Conservation (phyloP, 2,888 invertebrate species). For the Zele albiditarsus region DNA sequence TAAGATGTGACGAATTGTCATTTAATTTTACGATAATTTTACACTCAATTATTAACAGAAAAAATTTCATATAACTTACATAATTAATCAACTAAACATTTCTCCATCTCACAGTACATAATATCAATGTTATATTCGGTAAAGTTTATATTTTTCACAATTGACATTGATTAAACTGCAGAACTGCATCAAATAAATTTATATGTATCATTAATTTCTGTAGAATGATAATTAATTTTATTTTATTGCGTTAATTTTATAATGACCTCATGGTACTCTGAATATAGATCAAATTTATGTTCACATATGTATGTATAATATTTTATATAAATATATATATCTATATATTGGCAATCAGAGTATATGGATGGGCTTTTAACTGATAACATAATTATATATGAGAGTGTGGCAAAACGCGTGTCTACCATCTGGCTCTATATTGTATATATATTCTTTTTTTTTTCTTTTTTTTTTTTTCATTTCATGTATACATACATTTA, state of each 20-base stretch:
- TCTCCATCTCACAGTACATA: too few species aligned
- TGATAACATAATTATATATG: slow-evolving; percentile 49
- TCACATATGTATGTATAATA: neutral
- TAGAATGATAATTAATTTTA: neutral
- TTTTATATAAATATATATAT: slow-evolving; percentile 3
- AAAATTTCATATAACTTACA: too few species aligned
- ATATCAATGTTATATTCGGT: too few species aligned
- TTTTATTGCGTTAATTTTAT: neutral
- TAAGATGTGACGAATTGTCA: too few species aligned
- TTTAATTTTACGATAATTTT: too few species aligned
- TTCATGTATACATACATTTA: slow-evolving; percentile 36
- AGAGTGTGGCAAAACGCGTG: slow-evolving; percentile 48
- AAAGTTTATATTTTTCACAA: too few species aligned
- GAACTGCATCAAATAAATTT: too few species aligned
- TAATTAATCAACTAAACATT: too few species aligned
- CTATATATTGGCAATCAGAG: slow-evolving; percentile 12
- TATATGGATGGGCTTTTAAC: slow-evolving; percentile 49
- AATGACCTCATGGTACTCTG: neutral
- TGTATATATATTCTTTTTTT: neutral
- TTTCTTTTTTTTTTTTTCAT: slow-evolving; percentile 23
- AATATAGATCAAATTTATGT: neutral
- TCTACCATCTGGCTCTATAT: slow-evolving; percentile 47
- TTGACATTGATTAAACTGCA: too few species aligned
- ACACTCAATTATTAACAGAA: too few species aligned
- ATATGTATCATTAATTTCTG: too few species aligned